Conservation (phyloP, 2,888 invertebrate species). For the Erebia palarica region DNA sequence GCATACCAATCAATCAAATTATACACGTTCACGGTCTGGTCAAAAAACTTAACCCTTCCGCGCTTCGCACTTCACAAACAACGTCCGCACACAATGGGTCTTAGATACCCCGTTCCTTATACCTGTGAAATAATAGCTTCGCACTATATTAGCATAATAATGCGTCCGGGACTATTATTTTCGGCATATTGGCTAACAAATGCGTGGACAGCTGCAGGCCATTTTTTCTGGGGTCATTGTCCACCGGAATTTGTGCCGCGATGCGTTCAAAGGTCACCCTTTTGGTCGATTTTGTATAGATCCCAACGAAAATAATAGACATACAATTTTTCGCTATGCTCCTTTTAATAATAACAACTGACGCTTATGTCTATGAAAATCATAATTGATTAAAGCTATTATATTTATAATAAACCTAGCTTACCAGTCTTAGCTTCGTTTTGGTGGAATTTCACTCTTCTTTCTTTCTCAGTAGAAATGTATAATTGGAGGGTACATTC, state of each 20-base stretch:
- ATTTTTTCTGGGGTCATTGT: slow-evolving; percentile 67
- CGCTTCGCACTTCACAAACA: slow-evolving; percentile 49
- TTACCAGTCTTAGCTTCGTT: background rate
- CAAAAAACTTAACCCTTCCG: slow-evolving; percentile 65
- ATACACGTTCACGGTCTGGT: slow-evolving; percentile 56
- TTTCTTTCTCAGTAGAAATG: too few relatives aligned
- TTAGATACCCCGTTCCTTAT: slow-evolving; percentile 55
- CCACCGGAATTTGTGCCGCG: slow-evolving; percentile 67
- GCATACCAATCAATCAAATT: slow-evolving; percentile 71
- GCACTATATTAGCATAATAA: slow-evolving; percentile 77
- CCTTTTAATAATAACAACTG: slow-evolving; percentile 19
- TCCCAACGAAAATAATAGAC: slow-evolving; percentile 37
- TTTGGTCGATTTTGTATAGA: slow-evolving; percentile 35
- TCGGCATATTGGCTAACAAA: slow-evolving; percentile 70
- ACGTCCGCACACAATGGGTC: slow-evolving; percentile 58
- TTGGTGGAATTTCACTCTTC: too few relatives aligned
- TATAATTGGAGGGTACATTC: too few relatives aligned
- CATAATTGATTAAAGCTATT: background rate
- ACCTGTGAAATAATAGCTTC: slow-evolving; percentile 77
- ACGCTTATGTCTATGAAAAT: slow-evolving; percentile 1
- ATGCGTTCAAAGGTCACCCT: slow-evolving; percentile 61
- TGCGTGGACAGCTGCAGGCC: slow-evolving; percentile 72
- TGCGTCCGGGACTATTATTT: slow-evolving; percentile 72
- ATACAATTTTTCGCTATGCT: slow-evolving; percentile 34
- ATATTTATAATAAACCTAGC: too few relatives aligned